Evolutionary conservation across 2,113 vertebrate genomes (phyloP).

Genomic region (Monarcha castaneiventris): DNA sequence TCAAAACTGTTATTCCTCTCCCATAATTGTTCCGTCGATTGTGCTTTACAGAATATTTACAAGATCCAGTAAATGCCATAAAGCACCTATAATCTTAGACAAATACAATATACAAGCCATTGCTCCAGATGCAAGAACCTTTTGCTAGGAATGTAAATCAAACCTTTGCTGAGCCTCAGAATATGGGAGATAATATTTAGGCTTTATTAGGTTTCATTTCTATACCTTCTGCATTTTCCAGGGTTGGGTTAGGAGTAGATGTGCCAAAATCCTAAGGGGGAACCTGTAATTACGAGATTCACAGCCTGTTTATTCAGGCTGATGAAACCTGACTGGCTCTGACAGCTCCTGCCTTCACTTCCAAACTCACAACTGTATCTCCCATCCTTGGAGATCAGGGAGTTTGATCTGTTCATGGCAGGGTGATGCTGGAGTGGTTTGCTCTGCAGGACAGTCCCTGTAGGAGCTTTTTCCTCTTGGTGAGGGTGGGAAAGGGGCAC

Average conservation of each 20-base stretch:
- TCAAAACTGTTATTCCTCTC: conserved; percentile 10
- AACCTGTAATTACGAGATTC: background rate
- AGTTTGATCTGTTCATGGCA: background rate
- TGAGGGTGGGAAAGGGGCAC: background rate
- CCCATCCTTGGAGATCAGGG: background rate
- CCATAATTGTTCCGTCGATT: conserved; percentile 26
- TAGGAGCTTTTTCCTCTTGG: background rate
- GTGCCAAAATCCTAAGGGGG: conserved; percentile 24
- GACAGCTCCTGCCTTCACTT: background rate
- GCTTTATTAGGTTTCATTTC: conserved; percentile 30
- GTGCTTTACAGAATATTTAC: conserved; percentile 14
- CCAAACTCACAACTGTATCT: background rate
- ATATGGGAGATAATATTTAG: conserved; percentile 9
- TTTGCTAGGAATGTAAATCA: conserved; percentile 52
- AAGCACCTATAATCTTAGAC: conserved; percentile 33
- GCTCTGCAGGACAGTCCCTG: background rate
- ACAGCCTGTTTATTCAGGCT: conserved; percentile 15
- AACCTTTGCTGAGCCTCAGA: conserved; percentile 17
- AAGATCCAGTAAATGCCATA: conserved; percentile 9
- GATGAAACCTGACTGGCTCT: background rate
- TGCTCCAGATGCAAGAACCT: conserved; percentile 19
- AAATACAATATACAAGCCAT: conserved; percentile 7
- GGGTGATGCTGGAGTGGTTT: background rate
- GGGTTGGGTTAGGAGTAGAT: background rate
- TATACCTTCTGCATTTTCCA: background rate